Conservation (phyloP, 2,888 invertebrate species). For the Perizoma flavofasciatum region DNA sequence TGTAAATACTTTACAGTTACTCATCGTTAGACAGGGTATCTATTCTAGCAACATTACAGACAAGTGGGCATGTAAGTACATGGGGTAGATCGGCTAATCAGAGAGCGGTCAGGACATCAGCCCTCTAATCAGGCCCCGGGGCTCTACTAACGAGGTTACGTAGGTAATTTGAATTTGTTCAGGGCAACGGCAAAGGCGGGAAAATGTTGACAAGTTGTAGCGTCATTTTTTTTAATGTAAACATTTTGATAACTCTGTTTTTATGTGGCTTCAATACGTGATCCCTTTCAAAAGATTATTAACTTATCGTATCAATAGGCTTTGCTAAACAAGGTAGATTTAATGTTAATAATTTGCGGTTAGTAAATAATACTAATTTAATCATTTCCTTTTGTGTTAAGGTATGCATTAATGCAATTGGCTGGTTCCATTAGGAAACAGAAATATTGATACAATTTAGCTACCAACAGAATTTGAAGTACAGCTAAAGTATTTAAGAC, state of each 20-base stretch:
- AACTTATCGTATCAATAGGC: too few species aligned
- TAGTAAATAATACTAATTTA: not conserved
- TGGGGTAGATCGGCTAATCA: constrained; percentile 30
- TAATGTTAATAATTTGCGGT: too few species aligned
- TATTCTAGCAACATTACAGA: constrained; percentile 2
- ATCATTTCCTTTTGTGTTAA: not conserved
- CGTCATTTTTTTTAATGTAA: not conserved
- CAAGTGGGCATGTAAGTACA: constrained; percentile 13
- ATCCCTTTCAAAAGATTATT: too few species aligned
- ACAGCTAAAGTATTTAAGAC: too few species aligned
- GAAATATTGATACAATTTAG: too few species aligned
- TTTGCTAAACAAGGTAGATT: too few species aligned
- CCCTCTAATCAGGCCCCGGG: constrained; percentile 36
- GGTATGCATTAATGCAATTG: too few species aligned
- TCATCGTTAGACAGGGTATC: not conserved
- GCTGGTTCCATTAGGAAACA: too few species aligned
- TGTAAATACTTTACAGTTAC: too few species aligned
- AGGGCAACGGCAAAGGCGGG: constrained; percentile 22
- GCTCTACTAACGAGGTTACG: constrained; percentile 32
- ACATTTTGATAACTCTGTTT: too few species aligned
- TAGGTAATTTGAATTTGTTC: constrained; percentile 39
- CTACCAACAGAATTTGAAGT: too few species aligned
- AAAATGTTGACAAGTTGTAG: constrained; percentile 3
- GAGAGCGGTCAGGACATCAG: constrained; percentile 24
- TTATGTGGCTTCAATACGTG: too few species aligned